Percentiles rank a stretch among this genome's conserved stretches.
phyloP scores from a whole-genome alignment of 2,888 invertebrate genomes.

The Drosophila koepferae region DNA sequence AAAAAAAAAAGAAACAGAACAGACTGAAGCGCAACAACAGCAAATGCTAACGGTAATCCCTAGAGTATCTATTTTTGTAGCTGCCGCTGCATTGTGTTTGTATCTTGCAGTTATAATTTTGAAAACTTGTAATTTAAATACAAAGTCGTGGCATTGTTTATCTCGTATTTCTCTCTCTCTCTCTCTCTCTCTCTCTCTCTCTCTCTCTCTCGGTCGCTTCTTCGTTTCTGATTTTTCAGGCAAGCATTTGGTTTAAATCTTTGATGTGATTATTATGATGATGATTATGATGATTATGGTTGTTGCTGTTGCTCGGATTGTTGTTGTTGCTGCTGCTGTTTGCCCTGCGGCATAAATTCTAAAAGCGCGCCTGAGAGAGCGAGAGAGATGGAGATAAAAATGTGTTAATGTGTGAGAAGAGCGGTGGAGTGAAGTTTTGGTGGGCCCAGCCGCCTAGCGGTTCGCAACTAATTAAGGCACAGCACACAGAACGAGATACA shows the following conservation, averaged over 20 bases:
- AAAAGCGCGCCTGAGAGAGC: constrained; percentile 3
- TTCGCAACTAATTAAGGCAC: constrained; percentile 75
- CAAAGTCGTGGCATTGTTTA: constrained; percentile 76
- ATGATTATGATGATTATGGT: constrained; percentile 34
- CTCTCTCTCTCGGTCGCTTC: too few species aligned
- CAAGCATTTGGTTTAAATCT: constrained; percentile 67
- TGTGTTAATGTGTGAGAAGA: constrained; percentile 80
- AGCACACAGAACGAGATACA: constrained; percentile 53
- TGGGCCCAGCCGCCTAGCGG: constrained; percentile 66
- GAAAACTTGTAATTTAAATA: constrained; percentile 75
- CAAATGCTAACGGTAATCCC: constrained; percentile 76
- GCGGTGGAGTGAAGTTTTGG: constrained; percentile 29
- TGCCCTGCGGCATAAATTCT: constrained; percentile 47
- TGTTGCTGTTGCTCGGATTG: constrained; percentile 12
- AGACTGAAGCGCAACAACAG: constrained; percentile 28
- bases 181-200: background rate
- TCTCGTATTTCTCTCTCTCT: constrained; percentile 11
- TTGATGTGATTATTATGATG: constrained; percentile 67
- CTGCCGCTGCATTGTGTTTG: constrained; percentile 50
- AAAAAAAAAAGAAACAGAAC: constrained; percentile 15
- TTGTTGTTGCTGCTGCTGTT: constrained; percentile 16
- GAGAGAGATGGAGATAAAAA: constrained; percentile 39
- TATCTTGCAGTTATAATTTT: constrained; percentile 74
- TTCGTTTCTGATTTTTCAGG: constrained; percentile 10
- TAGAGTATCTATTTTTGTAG: constrained; percentile 73